Evolutionary conservation across 2,113 vertebrate species (phyloP).

Genomic region (Equus quagga): DNA sequence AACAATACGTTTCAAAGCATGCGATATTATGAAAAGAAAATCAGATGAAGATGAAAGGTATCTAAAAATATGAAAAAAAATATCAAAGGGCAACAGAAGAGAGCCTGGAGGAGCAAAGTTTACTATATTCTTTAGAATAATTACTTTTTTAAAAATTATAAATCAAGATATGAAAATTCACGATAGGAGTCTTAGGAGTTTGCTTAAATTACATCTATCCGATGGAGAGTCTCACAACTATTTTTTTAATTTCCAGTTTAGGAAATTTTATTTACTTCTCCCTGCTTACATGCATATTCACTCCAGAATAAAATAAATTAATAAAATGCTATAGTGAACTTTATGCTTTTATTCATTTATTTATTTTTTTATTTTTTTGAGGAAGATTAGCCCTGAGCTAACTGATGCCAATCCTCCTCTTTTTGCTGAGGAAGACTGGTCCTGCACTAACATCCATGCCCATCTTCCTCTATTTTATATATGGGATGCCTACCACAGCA

Average conservation of each 20-base stretch:
- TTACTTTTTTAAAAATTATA: background rate
- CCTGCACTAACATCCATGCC: too few relatives aligned
- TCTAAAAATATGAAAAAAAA: background rate
- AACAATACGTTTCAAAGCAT: background rate
- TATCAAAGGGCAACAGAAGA: background rate
- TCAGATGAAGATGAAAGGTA: background rate
- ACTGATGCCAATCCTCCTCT: too few relatives aligned
- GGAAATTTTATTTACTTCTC: background rate
- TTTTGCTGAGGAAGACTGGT: too few relatives aligned
- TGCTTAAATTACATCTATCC: background rate
- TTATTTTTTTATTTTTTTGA: too few relatives aligned
- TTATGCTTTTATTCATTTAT: background rate
- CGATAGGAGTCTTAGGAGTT: background rate
- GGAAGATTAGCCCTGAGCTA: too few relatives aligned
- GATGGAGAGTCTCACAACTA: background rate
- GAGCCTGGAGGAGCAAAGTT: fast-evolving
- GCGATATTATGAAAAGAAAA: background rate
- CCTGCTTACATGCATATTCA: background rate
- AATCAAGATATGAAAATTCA: background rate
- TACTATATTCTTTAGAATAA: background rate
- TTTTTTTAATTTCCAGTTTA: background rate
- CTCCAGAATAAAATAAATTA: background rate
- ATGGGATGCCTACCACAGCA: too few relatives aligned
- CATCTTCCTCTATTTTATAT: too few relatives aligned
- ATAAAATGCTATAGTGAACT: background rate